phyloP scores from a whole-genome alignment of 1,140 invertebrate species.

The Drosophila leontia region DNA sequence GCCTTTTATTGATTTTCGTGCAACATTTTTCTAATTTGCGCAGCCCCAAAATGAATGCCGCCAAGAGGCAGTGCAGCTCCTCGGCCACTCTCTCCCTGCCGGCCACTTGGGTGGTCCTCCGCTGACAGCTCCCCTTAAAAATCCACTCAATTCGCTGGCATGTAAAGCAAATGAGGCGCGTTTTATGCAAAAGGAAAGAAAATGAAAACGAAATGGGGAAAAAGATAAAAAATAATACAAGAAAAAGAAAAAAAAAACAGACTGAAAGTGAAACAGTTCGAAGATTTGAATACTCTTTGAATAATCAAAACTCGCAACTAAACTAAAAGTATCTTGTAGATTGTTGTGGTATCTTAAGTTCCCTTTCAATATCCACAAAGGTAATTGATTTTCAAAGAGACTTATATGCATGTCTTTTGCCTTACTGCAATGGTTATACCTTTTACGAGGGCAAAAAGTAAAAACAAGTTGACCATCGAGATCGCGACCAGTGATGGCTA shows the following conservation, averaged over 20 bases:
- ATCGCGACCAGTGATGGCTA: slow-evolving; percentile 72
- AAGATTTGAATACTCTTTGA: slow-evolving; percentile 8
- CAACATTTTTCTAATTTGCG: slow-evolving; percentile 79
- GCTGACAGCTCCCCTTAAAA: slow-evolving; percentile 56
- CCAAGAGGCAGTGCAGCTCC: slow-evolving; percentile 16
- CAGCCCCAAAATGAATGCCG: slow-evolving; percentile 61
- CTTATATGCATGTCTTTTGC: background rate
- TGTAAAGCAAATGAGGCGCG: slow-evolving; percentile 80
- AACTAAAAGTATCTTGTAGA: background rate
- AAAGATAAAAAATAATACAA: slow-evolving; percentile 24
- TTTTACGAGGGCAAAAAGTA: slow-evolving; percentile 26
- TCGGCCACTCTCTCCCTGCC: slow-evolving; percentile 6
- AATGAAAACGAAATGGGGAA: slow-evolving; percentile 28
- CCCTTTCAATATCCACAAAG: no score
- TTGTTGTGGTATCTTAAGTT: no score
- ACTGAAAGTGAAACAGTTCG: slow-evolving; percentile 16
- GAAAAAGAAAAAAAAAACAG: slow-evolving; percentile 10
- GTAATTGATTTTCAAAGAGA: background rate
- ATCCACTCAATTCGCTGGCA: slow-evolving; percentile 68
- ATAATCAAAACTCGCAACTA: background rate
- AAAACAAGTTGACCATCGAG: slow-evolving; percentile 68
- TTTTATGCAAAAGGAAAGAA: slow-evolving; percentile 74
- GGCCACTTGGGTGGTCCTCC: slow-evolving; percentile 65
- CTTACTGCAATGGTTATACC: background rate
- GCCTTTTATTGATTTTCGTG: slow-evolving; percentile 75